Evolutionary conservation across 2,888 invertebrate species (phyloP), one percentile per base, ranked within the genome.

Genomic region (Stenotaenia linearis): DNA sequence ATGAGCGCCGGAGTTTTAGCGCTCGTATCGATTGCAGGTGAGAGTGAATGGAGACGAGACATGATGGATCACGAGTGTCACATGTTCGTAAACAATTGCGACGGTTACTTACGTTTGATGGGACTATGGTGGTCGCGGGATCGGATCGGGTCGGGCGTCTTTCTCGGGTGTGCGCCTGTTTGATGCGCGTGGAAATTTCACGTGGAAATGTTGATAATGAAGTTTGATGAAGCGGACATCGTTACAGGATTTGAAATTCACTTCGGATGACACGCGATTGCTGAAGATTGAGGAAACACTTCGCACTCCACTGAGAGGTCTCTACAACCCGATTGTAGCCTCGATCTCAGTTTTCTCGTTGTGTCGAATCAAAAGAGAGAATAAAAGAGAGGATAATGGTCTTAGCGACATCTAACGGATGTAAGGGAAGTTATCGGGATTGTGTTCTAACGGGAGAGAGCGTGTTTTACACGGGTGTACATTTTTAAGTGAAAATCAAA

Each of bases 21-120:
- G 40, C 3, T 7, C 4, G 7, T 56, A n/a, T n/a, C 56, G 56
- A 56, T 56, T 23, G n/a, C 21, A 9, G 10, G 75, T 15, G 75
- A 75, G 18, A n/a, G 15, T 74, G 30, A n/a, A 30, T 75, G 9
- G 10, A 30, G 75, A 28, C 18, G 75, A 18, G 75, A 23, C 30
- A 77, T 18, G 32, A 32, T 1, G 18, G 2, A 77, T 37, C 7
- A 18, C 35, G 77, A n/a, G 35, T 40, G 77, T 77, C 77, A 77
- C 77, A 40, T 40, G 77, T 77, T 77, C 6, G 77, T 40, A 77
- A 77, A 77, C 77, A 77, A 35, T 77, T 77, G 18, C n/a, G 6
- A 15, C n/a, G 10, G 6, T 35, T 77, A 77, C 77, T 77, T 77
- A 77, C 77, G 77, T 30, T 77, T 77, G 77, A 77, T 77, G 77